Base-by-base conservation (phyloP, 2,797 vertebrate species). In the Furcifer pardalis region DNA sequence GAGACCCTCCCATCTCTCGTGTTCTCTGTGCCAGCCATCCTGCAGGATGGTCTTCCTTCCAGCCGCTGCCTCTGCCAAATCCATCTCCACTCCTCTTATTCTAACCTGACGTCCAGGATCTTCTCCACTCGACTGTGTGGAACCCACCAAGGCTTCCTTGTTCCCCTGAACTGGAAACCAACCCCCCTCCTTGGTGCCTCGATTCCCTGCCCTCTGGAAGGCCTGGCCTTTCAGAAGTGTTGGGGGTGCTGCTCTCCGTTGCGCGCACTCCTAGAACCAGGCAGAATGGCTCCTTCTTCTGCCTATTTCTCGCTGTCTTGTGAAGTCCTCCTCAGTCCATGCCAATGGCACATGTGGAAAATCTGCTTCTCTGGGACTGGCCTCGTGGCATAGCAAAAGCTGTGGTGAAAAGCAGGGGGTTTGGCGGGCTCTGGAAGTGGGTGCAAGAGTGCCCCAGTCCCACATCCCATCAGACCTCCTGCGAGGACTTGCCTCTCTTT, bases 351-450 rank as follows among this genome's bases (percentile, higher is more conserved):
- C 10, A 25, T 10, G n/a, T 27, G 23, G 23, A 15, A 66, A n/a
- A n/a, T n/a, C 40, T 52, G 32, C 17, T 56, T 32, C 30, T 21
- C n/a, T 12, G 35, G 13, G 27, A 3, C 40, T 40, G 44, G 25
- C 44, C 40, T 59, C 27, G 35, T 40, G 44, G 25, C 44, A 59
- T 59, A 35, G 35, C 60, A 42, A 56, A 15, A 56, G 52, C 56
- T 40, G 17, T 7, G 35, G 23, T 23, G 42, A 27, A 44, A n/a
- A 63, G 7, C 1, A 25, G 46, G 30, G 17, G 2, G 1, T 5
- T 10, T n/a, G 46, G 2, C 3, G 13, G 9, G 35, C 25, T 7
- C 3, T 17, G 13, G 19, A 0, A 15, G 10, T 6, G 23, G n/a
- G n/a, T n/a, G n/a, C n/a, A n/a, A n/a, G n/a, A n/a, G n/a, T n/a